Conservation (phyloP, 2,113 vertebrate genomes). For the Cathartes aura region DNA sequence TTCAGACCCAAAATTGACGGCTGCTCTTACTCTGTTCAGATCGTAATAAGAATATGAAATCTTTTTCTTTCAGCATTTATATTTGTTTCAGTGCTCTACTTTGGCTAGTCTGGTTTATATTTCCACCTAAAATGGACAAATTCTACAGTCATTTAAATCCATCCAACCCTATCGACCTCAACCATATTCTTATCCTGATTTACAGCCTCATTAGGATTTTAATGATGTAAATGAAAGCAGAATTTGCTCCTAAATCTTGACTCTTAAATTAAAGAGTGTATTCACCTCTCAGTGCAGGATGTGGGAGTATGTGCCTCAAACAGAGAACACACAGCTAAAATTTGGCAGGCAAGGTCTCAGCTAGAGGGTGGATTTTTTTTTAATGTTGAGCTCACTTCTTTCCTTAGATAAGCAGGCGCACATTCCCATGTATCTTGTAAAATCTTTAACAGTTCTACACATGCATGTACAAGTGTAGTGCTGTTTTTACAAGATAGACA, state of each 20-base stretch:
- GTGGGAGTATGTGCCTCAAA: background rate
- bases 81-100: background rate
- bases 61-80: background rate
- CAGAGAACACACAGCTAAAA: background rate
- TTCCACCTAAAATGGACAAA: background rate
- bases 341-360: background rate
- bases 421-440: conserved; percentile 36
- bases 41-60: background rate
- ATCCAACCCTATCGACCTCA: conserved; percentile 14
- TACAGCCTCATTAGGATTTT: conserved; percentile 48
- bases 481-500: conserved; percentile 65
- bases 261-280: background rate
- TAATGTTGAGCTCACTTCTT: background rate
- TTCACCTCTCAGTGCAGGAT: background rate
- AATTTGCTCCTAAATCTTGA: background rate
- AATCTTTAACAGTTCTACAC: conserved; percentile 52
- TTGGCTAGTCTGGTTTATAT: background rate
- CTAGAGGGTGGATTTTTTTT: background rate
- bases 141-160: background rate
- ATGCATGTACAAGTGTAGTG: conserved; percentile 58
- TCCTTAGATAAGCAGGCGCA: background rate
- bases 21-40: background rate
- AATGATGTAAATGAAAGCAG: conserved; percentile 29
- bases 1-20: background rate
- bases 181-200: conserved; percentile 1